phyloP scores from a whole-genome alignment of 2,888 invertebrate species.

The Metacarcinus magister region DNA sequence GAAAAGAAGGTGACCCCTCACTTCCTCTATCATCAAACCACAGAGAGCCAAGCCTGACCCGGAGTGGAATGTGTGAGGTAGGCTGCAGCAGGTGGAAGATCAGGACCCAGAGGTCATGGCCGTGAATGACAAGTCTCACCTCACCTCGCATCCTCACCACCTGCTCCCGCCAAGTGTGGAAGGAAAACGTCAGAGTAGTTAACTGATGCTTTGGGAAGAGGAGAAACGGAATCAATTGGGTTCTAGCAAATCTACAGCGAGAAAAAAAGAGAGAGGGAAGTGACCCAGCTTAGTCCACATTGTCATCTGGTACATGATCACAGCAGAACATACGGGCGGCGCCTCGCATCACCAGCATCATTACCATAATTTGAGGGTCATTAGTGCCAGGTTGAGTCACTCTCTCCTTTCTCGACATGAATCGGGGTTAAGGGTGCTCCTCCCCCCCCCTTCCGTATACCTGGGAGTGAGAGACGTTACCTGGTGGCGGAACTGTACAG shows the following conservation, averaged over 20 bases:
- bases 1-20: conserved; percentile 7
- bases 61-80: conserved; percentile 20
- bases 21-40: conserved; percentile 45
- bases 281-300: neutral
- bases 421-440: neutral
- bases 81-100: neutral
- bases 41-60: neutral
- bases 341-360: neutral
- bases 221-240: neutral
- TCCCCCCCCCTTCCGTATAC: neutral
- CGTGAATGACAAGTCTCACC: neutral
- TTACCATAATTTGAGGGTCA: neutral
- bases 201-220: neutral
- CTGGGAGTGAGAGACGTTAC: neutral
- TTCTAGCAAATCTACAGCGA: neutral
- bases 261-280: neutral
- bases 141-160: conserved; percentile 1
- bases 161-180: conserved; percentile 28
- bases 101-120: conserved; percentile 32
- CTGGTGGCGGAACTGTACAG: neutral
- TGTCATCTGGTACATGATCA: neutral
- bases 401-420: neutral
- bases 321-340: neutral
- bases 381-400: neutral
- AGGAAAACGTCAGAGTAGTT: neutral